Conservation (phyloP, 92 coral and sea anemone species). For the Palythoa heliodiscus region DNA sequence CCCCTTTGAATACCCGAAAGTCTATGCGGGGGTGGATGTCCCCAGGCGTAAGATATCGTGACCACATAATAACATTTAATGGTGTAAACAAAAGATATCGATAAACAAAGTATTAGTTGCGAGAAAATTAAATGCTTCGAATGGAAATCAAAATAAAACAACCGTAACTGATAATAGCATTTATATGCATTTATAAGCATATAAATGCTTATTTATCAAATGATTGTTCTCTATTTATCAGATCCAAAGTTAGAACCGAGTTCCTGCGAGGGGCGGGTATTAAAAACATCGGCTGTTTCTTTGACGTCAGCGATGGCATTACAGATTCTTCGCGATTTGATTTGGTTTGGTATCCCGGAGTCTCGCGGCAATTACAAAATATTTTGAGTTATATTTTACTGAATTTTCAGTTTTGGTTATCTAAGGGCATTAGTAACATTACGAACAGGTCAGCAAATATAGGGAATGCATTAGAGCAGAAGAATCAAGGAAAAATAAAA, state of each 20-base stretch:
- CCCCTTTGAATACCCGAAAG: slow-evolving; percentile 25
- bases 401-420: no score
- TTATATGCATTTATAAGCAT: not conserved
- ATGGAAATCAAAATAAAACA: not conserved
- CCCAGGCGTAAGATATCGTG: not conserved
- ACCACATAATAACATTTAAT: not conserved
- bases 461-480: not conserved
- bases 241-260: not conserved
- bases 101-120: not conserved
- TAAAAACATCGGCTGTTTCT: not conserved
- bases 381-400: no score
- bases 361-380: no score
- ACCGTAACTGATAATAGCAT: not conserved
- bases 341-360: no score
- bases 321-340: not conserved
- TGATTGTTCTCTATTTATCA: not conserved
- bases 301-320: not conserved
- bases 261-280: not conserved
- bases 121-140: not conserved
- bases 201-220: not conserved
- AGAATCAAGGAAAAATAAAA: not conserved
- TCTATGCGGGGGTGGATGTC: slow-evolving; percentile 22
- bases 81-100: not conserved
- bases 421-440: not conserved
- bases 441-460: not conserved